phyloP scores from a whole-genome alignment of 2,888 invertebrate species.

The Dioctria rufipes region DNA sequence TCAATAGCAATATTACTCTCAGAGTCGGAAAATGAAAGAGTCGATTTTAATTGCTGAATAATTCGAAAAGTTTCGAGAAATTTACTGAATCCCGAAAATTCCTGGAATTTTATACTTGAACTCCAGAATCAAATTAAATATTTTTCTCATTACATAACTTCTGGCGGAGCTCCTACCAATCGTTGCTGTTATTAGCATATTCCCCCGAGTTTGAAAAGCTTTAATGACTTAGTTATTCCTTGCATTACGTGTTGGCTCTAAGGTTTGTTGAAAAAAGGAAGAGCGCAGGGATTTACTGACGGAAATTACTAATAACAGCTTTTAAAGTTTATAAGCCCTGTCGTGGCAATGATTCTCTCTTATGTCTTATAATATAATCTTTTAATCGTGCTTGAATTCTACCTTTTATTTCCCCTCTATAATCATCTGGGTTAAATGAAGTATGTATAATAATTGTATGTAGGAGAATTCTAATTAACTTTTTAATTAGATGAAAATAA shows the following conservation, averaged over 20 bases:
- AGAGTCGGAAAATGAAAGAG: too few species aligned
- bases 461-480: too few species aligned
- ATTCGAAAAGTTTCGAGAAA: slow-evolving; percentile 29
- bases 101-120: slow-evolving; percentile 38
- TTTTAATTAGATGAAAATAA: too few species aligned
- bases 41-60: slow-evolving; percentile 36
- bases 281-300: background rate
- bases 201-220: slow-evolving; percentile 22
- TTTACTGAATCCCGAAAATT: slow-evolving; percentile 23
- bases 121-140: slow-evolving; percentile 30
- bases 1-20: too few species aligned
- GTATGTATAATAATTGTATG: too few species aligned
- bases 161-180: background rate
- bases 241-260: background rate
- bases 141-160: slow-evolving; percentile 25
- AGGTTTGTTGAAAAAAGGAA: background rate
- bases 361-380: too few species aligned
- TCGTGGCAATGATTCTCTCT: too few species aligned
- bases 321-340: slow-evolving; percentile 23
- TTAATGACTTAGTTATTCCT: slow-evolving; percentile 20
- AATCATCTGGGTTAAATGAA: too few species aligned
- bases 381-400: too few species aligned
- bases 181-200: slow-evolving; percentile 14
- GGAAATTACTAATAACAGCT: slow-evolving; percentile 25
- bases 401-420: too few species aligned